These are phyloP conservation scores for Clarias fuscus DNA, from an alignment of 2,797 vertebrate genomes.

Conservation along the genomic window DNA sequence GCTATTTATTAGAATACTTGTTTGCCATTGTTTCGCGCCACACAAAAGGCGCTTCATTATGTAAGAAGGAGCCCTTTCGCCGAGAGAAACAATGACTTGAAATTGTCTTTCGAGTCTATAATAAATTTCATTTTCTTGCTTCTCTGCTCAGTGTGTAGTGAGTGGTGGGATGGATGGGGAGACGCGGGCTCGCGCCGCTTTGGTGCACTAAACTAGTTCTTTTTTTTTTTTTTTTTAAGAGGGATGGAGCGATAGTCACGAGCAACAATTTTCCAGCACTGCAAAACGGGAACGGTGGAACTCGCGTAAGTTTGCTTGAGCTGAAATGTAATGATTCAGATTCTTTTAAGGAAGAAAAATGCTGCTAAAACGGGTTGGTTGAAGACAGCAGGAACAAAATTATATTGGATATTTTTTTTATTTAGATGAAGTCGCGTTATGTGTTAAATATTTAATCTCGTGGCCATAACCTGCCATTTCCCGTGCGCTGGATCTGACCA, in stretches of 20 bases:
- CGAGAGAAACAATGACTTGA: slow-evolving; percentile 98
- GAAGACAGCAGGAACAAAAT: not conserved
- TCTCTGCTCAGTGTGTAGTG: slow-evolving; percentile 82
- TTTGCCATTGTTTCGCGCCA: slow-evolving; percentile 95
- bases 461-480: not conserved
- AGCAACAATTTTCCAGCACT: slow-evolving; percentile 69
- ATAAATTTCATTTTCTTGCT: slow-evolving; percentile 96
- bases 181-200: slow-evolving; percentile 82
- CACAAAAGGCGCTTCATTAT: slow-evolving; percentile 98
- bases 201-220: slow-evolving; percentile 79
- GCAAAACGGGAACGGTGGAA: slow-evolving; percentile 73
- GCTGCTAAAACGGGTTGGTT: not conserved
- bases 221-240: slow-evolving; percentile 66
- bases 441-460: not conserved
- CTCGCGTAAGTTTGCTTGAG: slow-evolving; percentile 86
- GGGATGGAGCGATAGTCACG: slow-evolving; percentile 74
- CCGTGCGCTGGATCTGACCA: not conserved
- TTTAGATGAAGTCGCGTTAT: not conserved
- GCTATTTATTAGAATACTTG: slow-evolving; percentile 99
- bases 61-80: slow-evolving; percentile 83
- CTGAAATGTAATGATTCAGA: slow-evolving; percentile 50
- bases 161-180: slow-evolving; percentile 82
- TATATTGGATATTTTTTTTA: not conserved
- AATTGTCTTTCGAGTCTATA: slow-evolving; percentile 97
- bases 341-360: not conserved